Evolutionary conservation across 2,797 vertebrate genomes (phyloP).

Genomic region (Pterois miles): DNA sequence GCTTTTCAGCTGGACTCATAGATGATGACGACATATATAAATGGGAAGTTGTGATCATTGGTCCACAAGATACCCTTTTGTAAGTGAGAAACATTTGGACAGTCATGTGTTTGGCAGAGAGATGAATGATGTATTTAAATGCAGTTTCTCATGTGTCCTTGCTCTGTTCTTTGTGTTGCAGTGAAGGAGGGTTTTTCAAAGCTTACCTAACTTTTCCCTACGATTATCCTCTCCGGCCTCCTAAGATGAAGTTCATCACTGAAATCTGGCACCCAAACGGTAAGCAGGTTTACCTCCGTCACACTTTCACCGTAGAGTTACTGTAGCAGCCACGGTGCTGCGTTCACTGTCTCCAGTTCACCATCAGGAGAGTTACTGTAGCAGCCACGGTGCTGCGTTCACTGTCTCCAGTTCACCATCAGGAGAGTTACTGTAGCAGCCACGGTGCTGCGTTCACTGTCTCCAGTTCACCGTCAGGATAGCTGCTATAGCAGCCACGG

Average conservation of each 20-base stretch:
- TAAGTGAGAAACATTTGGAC: conserved; percentile 66
- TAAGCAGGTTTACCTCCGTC: conserved; percentile 54
- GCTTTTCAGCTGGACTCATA: conserved; percentile 87
- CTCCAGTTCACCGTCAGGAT: too few species aligned
- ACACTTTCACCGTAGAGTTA: too few species aligned
- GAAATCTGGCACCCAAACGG: conserved; percentile 90
- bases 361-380: too few species aligned
- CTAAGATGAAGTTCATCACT: conserved; percentile 89
- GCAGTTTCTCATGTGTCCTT: background rate
- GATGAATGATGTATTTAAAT: background rate
- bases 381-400: too few species aligned
- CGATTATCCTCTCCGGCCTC: conserved; percentile 87
- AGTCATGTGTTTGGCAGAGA: background rate
- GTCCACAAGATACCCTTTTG: conserved; percentile 87
- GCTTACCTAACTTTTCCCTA: conserved; percentile 87
- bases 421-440: too few species aligned
- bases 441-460: too few species aligned
- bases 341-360: too few species aligned
- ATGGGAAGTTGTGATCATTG: conserved; percentile 89
- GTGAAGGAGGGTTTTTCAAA: conserved; percentile 89
- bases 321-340: too few species aligned
- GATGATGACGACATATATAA: conserved; percentile 87
- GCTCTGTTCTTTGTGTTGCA: conserved; percentile 46
- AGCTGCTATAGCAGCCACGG: too few species aligned
- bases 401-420: too few species aligned